Conservation (phyloP, 2,113 vertebrate genomes). For the Alouatta palliata region DNA sequence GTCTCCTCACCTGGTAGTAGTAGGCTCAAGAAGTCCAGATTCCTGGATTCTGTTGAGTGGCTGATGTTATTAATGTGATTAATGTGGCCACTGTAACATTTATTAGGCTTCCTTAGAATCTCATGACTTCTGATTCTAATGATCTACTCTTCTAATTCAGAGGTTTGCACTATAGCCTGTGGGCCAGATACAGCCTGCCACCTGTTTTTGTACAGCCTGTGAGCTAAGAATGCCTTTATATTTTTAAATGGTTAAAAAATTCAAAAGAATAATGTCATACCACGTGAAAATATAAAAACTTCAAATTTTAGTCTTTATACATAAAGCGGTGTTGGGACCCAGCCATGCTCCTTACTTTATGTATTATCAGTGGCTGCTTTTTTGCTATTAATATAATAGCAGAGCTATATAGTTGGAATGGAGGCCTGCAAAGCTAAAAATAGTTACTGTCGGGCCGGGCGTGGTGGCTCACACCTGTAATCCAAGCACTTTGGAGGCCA, state of each 20-base stretch:
- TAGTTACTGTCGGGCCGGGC: not conserved
- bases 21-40: not conserved
- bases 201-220: not conserved
- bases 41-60: not conserved
- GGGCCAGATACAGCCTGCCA: not conserved
- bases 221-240: not conserved
- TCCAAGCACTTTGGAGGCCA: too few species aligned
- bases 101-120: not conserved
- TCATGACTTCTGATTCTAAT: not conserved
- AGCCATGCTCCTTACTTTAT: not conserved
- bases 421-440: not conserved
- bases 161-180: not conserved
- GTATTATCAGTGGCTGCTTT: not conserved
- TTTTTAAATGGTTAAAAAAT: slow-evolving; percentile 10
- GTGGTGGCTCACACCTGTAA: too few species aligned
- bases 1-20: not conserved
- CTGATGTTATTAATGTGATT: not conserved
- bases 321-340: not conserved
- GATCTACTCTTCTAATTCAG: not conserved
- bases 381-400: not conserved
- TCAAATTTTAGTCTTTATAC: not conserved
- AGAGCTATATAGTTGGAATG: not conserved
- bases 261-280: not conserved
- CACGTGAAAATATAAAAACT: not conserved
- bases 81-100: not conserved